These are phyloP conservation scores for Brachypteracias leptosomus DNA, from an alignment of 2,113 vertebrate genomes.

Conservation along the genomic window DNA sequence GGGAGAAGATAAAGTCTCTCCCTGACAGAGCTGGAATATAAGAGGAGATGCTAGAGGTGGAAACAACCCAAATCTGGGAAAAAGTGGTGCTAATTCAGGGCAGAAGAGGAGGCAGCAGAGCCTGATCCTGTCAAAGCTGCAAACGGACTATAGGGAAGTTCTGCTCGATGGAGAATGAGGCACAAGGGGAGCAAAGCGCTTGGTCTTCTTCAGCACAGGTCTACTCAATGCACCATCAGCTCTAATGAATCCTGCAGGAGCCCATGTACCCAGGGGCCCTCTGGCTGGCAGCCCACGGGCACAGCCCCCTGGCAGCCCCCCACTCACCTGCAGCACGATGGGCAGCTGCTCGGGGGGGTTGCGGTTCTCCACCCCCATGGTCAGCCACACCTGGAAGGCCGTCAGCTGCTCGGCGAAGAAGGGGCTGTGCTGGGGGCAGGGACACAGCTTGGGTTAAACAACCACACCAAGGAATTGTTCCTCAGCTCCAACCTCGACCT, in stretches of 20 bases:
- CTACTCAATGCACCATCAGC: background rate
- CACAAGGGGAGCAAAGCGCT: background rate
- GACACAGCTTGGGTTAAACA: background rate
- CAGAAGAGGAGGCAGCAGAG: background rate
- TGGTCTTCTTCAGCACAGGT: background rate
- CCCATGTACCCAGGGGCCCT: background rate
- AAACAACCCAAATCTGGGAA: background rate
- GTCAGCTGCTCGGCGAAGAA: slow-evolving; percentile 98
- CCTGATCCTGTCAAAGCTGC: background rate
- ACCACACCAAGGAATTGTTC: too few relatives aligned
- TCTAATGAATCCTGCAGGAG: background rate
- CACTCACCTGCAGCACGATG: slow-evolving; percentile 91
- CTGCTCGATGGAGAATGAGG: background rate
- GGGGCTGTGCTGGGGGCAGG: slow-evolving; percentile 86
- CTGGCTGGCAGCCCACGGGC: background rate
- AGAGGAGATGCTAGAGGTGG: background rate
- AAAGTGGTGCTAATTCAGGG: background rate
- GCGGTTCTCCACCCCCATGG: slow-evolving; percentile 97
- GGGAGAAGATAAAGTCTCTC: background rate
- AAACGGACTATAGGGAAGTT: background rate
- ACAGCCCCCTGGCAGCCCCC: too few relatives aligned
- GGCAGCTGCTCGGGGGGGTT: slow-evolving; percentile 97
- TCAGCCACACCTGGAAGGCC: slow-evolving; percentile 96
- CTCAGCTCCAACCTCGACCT: too few relatives aligned
- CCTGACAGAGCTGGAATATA: background rate